Conservation (phyloP, 1,140 invertebrate genomes). For the Cotesia vestalis region DNA sequence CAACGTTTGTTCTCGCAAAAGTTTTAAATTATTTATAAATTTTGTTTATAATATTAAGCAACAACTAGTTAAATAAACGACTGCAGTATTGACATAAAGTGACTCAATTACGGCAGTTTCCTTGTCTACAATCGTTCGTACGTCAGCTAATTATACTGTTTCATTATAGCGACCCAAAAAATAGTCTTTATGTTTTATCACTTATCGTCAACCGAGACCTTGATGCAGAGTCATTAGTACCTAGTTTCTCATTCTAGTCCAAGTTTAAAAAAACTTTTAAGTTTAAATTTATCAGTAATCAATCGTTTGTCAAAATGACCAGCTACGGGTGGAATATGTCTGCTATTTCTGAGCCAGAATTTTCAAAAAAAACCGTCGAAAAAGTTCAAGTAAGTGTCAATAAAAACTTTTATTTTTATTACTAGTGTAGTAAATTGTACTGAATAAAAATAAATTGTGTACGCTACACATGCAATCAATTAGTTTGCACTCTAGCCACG, state of each 20-base stretch:
- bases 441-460: neutral
- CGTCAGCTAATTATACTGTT: neutral
- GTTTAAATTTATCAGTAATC: neutral
- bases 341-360: conserved; percentile 47
- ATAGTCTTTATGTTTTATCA: too few species aligned
- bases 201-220: too few species aligned
- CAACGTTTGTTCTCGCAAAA: too few species aligned
- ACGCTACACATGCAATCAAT: conserved; percentile 16
- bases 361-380: conserved; percentile 42
- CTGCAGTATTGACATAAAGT: too few species aligned
- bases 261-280: neutral
- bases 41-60: too few species aligned
- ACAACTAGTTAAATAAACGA: neutral
- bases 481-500: conserved; percentile 14
- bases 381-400: conserved; percentile 52
- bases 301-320: conserved; percentile 19
- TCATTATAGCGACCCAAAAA: neutral
- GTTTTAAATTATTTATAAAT: too few species aligned
- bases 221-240: too few species aligned
- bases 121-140: too few species aligned
- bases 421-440: neutral
- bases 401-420: too few species aligned
- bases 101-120: too few species aligned
- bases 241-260: too few species aligned
- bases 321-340: conserved; percentile 51